Percentiles rank a stretch among this genome's conserved stretches.
Evolutionary conservation across 2,113 vertebrate genomes (phyloP).

Genomic region (Callaeas wilsoni): DNA sequence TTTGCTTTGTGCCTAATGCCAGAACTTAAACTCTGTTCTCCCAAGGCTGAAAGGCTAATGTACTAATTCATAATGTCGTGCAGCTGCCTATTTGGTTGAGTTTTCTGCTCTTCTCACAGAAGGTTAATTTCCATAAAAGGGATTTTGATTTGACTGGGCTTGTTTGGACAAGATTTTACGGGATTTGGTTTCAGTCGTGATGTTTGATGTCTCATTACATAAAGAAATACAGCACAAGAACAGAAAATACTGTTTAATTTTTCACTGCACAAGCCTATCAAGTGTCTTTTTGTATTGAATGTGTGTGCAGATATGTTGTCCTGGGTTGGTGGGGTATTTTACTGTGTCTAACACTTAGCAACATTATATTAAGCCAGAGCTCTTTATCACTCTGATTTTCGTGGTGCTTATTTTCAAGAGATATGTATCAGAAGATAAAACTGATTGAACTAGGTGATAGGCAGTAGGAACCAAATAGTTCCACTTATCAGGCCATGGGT

Average conservation of each 20-base stretch:
- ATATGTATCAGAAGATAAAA: not conserved
- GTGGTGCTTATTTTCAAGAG: not conserved
- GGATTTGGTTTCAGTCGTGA: slow-evolving; percentile 18
- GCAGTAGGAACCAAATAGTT: not conserved
- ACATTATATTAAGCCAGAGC: not conserved
- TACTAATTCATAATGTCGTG: not conserved
- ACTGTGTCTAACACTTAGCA: not conserved
- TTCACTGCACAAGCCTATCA: not conserved
- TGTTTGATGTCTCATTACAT: slow-evolving; percentile 2
- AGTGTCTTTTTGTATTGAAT: not conserved
- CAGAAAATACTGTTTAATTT: not conserved
- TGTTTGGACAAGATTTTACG: slow-evolving; percentile 51
- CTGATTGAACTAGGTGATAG: not conserved
- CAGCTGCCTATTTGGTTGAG: slow-evolving; percentile 36
- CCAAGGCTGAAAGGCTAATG: not conserved
- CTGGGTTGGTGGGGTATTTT: not conserved
- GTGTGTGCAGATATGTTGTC: not conserved
- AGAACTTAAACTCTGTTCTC: slow-evolving; percentile 31
- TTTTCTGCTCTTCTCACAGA: slow-evolving; percentile 29
- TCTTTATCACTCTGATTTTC: not conserved
- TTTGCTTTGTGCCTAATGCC: slow-evolving; percentile 9
- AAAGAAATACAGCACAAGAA: not conserved
- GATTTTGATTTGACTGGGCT: slow-evolving; percentile 43
- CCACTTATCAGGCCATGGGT: not conserved
- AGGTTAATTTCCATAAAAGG: slow-evolving; percentile 48